Evolutionary conservation across 1,140 invertebrate genomes (phyloP), one percentile per base, ranked within the genome.

Genomic region (Drosophila murphyi): DNA sequence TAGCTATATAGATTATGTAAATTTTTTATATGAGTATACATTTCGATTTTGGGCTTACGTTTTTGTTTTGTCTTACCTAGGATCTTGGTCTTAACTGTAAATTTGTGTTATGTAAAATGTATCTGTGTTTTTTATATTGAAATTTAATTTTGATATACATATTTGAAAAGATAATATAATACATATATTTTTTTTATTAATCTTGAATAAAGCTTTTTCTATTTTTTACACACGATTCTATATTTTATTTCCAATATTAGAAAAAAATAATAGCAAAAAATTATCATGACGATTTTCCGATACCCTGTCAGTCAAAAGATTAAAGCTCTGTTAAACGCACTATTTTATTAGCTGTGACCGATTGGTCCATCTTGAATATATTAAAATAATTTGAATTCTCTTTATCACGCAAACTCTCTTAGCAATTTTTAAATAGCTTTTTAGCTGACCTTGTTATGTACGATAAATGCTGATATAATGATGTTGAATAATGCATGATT

Each of bases 401-500:
- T 20, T 20, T 20, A 20, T 20, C 1, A 20, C 20, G 20, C 20
- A 10, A 29, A 0, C 28, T 31, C 51, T 4, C 2, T 34, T 4
- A 3, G 20, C 8, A 48, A 48, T 50, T 37, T 45, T 6, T 8
- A 12, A 39, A 35, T 2, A 39, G 31, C 4, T 31, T 7, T 35
- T 28, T 10, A 28, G 2, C 51, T 51, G 52, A 3, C 8, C 29
- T 41, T 50, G 1, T 35, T n/a, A 65, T 71, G 61, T 71, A 61
- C 56, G 72, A 78, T 47, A 37, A 60, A 76, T 75, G 65, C 43
- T 71, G 56, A 57, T 59, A 37, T 48, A 48, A 75, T 76, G 57
- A 55, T 68, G 51, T 65, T 71, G 57, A 60, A 59, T 65, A 63
- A 78, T 79, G 67, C 65, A 79, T 72, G 57, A 59, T 56, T 50